These are phyloP conservation scores for Drosophila truncata DNA, from an alignment of 1,140 invertebrate species.

Conservation along the genomic window DNA sequence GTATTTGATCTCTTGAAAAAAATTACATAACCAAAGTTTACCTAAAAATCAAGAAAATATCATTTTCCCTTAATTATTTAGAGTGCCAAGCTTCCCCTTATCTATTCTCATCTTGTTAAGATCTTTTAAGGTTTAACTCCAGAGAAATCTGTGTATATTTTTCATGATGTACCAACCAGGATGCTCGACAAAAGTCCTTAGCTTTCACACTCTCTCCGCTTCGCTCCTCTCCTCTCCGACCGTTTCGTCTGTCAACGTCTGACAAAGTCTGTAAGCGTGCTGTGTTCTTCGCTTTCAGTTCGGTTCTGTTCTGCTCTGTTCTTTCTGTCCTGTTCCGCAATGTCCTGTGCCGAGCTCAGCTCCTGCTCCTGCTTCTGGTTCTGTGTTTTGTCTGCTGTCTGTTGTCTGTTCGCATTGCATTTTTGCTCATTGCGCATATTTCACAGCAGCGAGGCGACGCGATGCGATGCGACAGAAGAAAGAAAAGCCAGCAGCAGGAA, in stretches of 20 bases:
- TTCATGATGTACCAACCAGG: constrained; percentile 36
- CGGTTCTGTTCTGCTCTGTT: constrained; percentile 11
- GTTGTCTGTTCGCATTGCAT: constrained; percentile 74
- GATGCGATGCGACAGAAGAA: constrained; percentile 63
- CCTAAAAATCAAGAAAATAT: neutral
- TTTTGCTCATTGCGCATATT: constrained; percentile 78
- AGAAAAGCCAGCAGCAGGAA: constrained; percentile 45
- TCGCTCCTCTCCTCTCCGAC: constrained; percentile 6
- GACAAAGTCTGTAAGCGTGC: constrained; percentile 76
- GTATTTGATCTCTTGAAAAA: neutral
- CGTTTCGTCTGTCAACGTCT: constrained; percentile 72
- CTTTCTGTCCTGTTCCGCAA: neutral
- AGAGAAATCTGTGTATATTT: constrained; percentile 19
- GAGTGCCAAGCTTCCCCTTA: neutral
- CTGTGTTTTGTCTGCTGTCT: constrained; percentile 68
- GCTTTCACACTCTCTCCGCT: constrained; percentile 62
- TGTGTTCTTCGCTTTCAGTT: constrained; percentile 16
- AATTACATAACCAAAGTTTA: neutral
- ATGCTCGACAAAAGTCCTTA: constrained; percentile 74
- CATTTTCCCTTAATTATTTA: neutral
- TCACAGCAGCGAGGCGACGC: constrained; percentile 51
- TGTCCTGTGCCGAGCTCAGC: constrained; percentile 12
- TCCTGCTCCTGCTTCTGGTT: constrained; percentile 6
- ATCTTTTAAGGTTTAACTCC: neutral
- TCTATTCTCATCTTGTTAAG: constrained; percentile 4